phyloP scores from a whole-genome alignment of 2,797 vertebrate species.

The Siniperca scherzeri region DNA sequence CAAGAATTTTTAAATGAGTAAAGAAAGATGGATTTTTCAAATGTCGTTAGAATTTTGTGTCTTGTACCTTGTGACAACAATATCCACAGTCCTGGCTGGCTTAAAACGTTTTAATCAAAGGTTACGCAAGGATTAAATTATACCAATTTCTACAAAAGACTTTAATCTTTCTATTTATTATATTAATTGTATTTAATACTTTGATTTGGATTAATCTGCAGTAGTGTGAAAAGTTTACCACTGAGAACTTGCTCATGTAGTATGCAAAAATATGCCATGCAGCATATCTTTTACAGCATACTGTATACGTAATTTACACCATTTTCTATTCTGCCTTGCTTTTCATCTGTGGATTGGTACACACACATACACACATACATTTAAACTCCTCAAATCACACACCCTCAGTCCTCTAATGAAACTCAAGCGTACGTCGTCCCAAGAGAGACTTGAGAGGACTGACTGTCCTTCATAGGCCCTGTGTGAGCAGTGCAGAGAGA shows the following conservation, averaged over 20 bases:
- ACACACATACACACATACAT: background rate
- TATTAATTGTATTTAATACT: background rate
- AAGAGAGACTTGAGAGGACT: conserved; percentile 54
- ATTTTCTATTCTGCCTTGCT: background rate
- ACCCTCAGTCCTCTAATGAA: conserved; percentile 61
- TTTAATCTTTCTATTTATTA: conserved; percentile 3
- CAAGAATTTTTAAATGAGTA: background rate
- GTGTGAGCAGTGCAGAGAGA: conserved; percentile 46
- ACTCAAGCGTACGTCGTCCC: conserved; percentile 54
- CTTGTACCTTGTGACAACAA: background rate
- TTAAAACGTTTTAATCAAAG: background rate
- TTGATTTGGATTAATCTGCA: background rate
- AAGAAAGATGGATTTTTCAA: background rate
- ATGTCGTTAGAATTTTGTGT: background rate
- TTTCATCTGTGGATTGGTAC: background rate
- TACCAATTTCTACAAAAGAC: background rate
- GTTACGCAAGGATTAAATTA: background rate
- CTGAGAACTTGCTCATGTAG: background rate
- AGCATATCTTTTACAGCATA: no score
- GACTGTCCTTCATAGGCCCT: conserved; percentile 72
- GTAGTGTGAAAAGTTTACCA: background rate
- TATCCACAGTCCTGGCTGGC: background rate
- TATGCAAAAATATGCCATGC: background rate
- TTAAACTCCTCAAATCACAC: conserved; percentile 34
- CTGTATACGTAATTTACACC: background rate